Percentiles rank a stretch among this genome's conserved stretches.
Evolutionary conservation across 2,113 vertebrate genomes (phyloP).

Genomic region (Micronycteris hirsuta): DNA sequence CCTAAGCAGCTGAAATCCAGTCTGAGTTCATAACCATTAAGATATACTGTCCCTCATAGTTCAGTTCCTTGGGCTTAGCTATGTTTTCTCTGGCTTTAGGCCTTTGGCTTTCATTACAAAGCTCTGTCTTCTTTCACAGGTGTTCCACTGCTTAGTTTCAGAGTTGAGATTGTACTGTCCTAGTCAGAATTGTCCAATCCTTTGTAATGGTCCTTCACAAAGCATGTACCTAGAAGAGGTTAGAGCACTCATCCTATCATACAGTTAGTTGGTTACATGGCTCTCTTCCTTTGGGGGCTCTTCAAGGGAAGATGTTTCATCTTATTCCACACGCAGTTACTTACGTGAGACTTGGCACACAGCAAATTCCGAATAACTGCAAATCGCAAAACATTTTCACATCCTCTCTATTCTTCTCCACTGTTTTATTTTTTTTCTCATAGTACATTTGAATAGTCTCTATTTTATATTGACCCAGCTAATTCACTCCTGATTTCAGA

Average conservation of each 20-base stretch:
- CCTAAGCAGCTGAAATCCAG: no score
- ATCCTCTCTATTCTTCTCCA: background rate
- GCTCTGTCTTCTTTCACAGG: background rate
- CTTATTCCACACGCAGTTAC: no score
- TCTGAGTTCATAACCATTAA: background rate
- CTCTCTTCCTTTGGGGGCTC: no score
- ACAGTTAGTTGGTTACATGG: no score
- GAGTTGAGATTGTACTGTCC: background rate
- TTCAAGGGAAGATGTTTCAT: no score
- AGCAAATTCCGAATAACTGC: background rate
- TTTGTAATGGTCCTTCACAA: background rate
- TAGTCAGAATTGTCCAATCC: background rate
- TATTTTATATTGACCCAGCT: background rate
- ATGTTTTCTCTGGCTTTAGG: background rate
- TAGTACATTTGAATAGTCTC: background rate
- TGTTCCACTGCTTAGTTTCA: background rate
- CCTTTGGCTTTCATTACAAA: background rate
- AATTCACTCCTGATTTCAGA: background rate
- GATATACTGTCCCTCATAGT: background rate
- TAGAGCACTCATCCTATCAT: no score
- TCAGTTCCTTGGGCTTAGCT: background rate
- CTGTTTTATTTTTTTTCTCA: background rate
- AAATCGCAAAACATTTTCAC: background rate
- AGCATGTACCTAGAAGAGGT: no score
- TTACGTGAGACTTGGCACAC: no score